A percentile compares a stretch with the other conserved stretches of the same genome.
Conservation (phyloP, 2,113 vertebrate genomes). For the Picathartes gymnocephalus region DNA sequence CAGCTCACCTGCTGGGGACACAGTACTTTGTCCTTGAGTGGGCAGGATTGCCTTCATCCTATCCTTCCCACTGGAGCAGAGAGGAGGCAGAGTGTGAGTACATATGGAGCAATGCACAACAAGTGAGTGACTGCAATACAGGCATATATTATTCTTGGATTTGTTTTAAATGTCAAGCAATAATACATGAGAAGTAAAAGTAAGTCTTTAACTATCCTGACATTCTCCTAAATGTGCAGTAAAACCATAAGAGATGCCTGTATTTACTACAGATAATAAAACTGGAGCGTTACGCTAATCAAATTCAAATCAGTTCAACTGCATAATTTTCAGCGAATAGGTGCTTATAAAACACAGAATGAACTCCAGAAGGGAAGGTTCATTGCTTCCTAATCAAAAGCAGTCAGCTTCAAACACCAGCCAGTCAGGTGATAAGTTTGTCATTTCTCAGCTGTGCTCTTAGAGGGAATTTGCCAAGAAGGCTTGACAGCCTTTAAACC, state of each 20-base stretch:
- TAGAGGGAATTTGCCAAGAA: conserved; percentile 44
- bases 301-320: conserved; percentile 44
- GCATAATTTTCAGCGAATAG: conserved; percentile 37
- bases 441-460: conserved; percentile 23
- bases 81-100: background rate
- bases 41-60: background rate
- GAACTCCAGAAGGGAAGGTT: conserved; percentile 41
- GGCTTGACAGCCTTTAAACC: conserved; percentile 45
- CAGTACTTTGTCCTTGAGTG: background rate
- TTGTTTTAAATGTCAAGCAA: conserved; percentile 1
- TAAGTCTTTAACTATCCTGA: background rate
- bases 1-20: background rate
- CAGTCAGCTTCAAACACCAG: conserved; percentile 58
- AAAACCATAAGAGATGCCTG: background rate
- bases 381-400: conserved; percentile 50
- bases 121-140: background rate
- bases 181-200: conserved; percentile 27
- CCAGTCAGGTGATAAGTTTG: conserved; percentile 51
- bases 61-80: background rate
- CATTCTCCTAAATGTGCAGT: conserved; percentile 13
- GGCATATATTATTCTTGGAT: background rate
- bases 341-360: conserved; percentile 53
- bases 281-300: conserved; percentile 19
- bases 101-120: background rate
- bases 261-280: conserved; percentile 57